phyloP scores from a whole-genome alignment of 2,113 vertebrate species.

The Nothocercus nigrocapillus region DNA sequence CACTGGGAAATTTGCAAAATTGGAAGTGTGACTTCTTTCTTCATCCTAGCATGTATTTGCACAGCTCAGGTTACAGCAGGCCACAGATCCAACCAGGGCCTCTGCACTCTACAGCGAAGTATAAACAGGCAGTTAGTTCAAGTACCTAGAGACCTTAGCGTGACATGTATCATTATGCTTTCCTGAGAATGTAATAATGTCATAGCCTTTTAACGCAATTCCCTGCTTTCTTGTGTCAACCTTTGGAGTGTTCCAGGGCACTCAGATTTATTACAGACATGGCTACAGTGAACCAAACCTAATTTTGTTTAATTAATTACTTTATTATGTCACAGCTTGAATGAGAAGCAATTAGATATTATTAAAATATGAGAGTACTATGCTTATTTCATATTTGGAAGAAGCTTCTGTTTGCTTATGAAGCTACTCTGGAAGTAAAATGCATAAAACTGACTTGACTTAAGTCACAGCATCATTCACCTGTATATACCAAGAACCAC shows the following conservation, averaged over 20 bases:
- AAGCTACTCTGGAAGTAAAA: background rate
- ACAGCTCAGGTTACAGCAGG: background rate
- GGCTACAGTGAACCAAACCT: background rate
- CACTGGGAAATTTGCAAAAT: background rate
- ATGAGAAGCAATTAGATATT: slow-evolving; percentile 7
- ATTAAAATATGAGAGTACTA: background rate
- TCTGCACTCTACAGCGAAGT: background rate
- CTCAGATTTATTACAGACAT: slow-evolving; percentile 36
- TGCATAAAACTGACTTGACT: background rate
- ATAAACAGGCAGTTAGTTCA: slow-evolving; percentile 3
- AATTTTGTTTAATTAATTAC: slow-evolving; percentile 60
- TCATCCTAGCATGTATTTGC: background rate
- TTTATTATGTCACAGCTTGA: slow-evolving; percentile 40
- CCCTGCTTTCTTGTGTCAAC: background rate
- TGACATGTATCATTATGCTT: background rate
- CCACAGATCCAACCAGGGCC: background rate
- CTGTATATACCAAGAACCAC: background rate
- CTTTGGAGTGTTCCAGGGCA: slow-evolving; percentile 26
- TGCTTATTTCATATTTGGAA: background rate
- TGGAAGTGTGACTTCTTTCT: background rate
- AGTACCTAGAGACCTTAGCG: background rate
- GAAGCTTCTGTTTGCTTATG: background rate
- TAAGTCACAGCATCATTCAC: background rate
- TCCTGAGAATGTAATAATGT: slow-evolving; percentile 15
- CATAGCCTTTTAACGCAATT: slow-evolving; percentile 27